Percentiles rank a stretch among this genome's conserved stretches.
These are phyloP conservation scores for Aphaenogaster floridana DNA, from an alignment of 1,140 invertebrate genomes.

Conservation along the genomic window DNA sequence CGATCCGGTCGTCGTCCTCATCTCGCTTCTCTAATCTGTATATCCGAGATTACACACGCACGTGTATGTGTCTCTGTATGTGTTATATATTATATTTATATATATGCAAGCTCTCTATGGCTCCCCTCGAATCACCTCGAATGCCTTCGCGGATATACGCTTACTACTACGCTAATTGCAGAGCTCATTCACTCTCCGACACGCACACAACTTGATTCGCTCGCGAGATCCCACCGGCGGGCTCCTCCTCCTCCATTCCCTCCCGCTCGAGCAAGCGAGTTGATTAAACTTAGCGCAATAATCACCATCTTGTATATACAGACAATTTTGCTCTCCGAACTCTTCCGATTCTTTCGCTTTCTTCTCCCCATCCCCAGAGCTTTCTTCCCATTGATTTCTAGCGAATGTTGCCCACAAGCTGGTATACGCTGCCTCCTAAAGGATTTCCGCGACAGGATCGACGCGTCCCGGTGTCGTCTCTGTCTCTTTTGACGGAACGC, in stretches of 20 bases:
- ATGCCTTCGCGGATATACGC: conserved; percentile 73
- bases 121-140: conserved; percentile 61
- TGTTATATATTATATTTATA: conserved; percentile 66
- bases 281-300: conserved; percentile 72
- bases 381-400: not conserved
- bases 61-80: conserved; percentile 59
- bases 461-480: not conserved
- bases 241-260: not conserved
- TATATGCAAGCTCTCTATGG: conserved; percentile 81
- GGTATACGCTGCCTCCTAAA: conserved; percentile 8
- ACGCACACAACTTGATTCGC: conserved; percentile 47
- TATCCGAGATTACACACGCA: conserved; percentile 79
- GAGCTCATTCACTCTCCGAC: conserved; percentile 54
- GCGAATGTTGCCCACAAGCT: not conserved
- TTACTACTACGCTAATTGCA: conserved; percentile 70
- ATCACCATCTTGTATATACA: conserved; percentile 69
- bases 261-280: conserved; percentile 60
- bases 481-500: conserved; percentile 20
- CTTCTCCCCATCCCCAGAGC: not conserved
- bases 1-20: conserved; percentile 63
- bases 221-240: conserved; percentile 28
- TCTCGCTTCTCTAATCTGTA: conserved; percentile 76
- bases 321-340: conserved; percentile 46
- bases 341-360: conserved; percentile 8
- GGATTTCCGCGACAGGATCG: not conserved